Evolutionary conservation across 1,140 invertebrate genomes (phyloP).

Genomic region (Marisa cornuarietis): DNA sequence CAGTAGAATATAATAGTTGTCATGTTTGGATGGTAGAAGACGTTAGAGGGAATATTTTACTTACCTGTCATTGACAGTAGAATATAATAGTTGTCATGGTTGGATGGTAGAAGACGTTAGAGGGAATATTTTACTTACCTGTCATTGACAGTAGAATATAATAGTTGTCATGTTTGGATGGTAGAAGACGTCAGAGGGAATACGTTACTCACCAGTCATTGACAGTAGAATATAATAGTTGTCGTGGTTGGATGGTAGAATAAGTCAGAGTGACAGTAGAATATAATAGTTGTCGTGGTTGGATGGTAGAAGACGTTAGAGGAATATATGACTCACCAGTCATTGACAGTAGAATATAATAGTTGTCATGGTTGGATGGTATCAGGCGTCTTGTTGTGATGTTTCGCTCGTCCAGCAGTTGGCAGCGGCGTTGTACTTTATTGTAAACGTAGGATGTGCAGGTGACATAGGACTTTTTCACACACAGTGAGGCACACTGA

Average conservation of each 20-base stretch:
- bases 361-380: conserved; percentile 18
- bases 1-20: background rate
- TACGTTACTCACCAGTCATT: too few species aligned
- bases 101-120: too few species aligned
- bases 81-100: too few species aligned
- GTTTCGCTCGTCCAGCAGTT: conserved; percentile 21
- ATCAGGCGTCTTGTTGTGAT: background rate
- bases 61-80: too few species aligned
- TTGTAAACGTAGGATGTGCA: conserved; percentile 42
- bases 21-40: conserved; percentile 6
- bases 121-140: too few species aligned
- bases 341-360: background rate
- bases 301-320: conserved; percentile 15
- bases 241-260: background rate
- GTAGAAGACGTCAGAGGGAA: background rate
- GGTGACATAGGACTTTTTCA: conserved; percentile 28
- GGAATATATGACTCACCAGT: too few species aligned
- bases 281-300: too few species aligned
- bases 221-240: too few species aligned
- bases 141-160: background rate
- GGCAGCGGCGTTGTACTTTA: conserved; percentile 25
- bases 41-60: too few species aligned
- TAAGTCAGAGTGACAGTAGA: too few species aligned
- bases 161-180: conserved; percentile 16
- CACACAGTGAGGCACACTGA: conserved; percentile 45